phyloP scores from a whole-genome alignment of 2,888 invertebrate species.

The Rhogogaster chlorosoma region DNA sequence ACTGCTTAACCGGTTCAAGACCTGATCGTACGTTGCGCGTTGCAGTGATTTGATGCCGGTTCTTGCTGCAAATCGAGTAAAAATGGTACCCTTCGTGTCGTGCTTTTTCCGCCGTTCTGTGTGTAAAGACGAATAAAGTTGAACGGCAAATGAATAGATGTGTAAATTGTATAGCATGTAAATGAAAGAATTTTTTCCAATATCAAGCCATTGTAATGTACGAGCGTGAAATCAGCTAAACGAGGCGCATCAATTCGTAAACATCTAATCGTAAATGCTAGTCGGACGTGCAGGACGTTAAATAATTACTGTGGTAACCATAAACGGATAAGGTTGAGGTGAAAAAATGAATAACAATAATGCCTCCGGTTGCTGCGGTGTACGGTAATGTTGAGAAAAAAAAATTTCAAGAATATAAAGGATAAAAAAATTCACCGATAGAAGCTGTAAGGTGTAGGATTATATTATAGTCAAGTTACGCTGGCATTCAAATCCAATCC shows the following conservation, averaged over 20 bases:
- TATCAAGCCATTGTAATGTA: not conserved
- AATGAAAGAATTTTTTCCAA: not conserved
- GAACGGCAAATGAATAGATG: not conserved
- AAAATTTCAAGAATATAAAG: not conserved
- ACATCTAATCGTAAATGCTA: constrained; percentile 5
- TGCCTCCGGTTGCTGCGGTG: not conserved
- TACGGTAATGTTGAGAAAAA: not conserved
- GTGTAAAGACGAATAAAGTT: not conserved
- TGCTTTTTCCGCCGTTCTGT: not conserved
- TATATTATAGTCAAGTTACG: not conserved
- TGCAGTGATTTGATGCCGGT: not conserved
- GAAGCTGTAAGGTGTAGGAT: not conserved
- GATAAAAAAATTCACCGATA: not conserved
- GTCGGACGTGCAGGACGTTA: not conserved
- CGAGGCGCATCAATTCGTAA: constrained; percentile 22
- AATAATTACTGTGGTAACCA: constrained; percentile 2
- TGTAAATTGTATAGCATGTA: not conserved
- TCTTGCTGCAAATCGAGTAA: not conserved
- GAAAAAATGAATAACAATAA: constrained; percentile 1
- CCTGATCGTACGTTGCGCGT: not conserved
- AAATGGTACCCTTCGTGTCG: not conserved
- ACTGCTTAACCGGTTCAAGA: not conserved
- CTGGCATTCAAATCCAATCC: constrained; percentile 1
- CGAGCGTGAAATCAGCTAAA: constrained; percentile 13
- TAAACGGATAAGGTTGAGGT: not conserved